Conservation (phyloP, 37 sponge, comb jelly and placozoan species). For the Spongilla lacustris region DNA sequence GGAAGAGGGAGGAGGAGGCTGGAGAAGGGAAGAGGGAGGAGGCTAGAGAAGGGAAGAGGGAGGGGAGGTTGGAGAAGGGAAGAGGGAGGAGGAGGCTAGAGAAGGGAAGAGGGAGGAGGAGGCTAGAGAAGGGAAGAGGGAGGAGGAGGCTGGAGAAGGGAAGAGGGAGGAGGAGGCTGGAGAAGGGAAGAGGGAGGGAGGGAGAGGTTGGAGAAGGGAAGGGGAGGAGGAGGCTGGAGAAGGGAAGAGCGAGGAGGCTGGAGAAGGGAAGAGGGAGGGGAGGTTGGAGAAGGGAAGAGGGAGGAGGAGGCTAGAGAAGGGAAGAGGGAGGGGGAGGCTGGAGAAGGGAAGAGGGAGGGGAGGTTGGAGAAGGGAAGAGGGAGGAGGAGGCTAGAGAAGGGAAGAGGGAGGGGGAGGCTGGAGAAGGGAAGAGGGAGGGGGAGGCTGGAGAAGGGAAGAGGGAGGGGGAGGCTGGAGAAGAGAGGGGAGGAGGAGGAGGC, state of each 20-base stretch:
- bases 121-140: not conserved
- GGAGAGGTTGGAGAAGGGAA: not conserved
- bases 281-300: not conserved
- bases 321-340: not conserved
- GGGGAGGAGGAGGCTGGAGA: not conserved
- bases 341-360: not conserved
- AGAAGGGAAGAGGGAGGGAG: not conserved
- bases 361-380: not conserved
- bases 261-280: not conserved
- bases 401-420: not conserved
- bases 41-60: not conserved
- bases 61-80: not conserved
- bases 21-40: too few species aligned
- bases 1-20: too few species aligned
- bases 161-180: not conserved
- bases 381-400: not conserved
- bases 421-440: not conserved
- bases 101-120: not conserved
- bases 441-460: not conserved
- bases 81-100: not conserved
- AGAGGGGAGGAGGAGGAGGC: not conserved
- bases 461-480: not conserved
- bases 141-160: not conserved
- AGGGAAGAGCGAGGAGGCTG: not conserved
- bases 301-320: not conserved